These are phyloP conservation scores for Gasterosteus nipponicus DNA, from an alignment of 2,113 vertebrate genomes.

Conservation along the genomic window DNA sequence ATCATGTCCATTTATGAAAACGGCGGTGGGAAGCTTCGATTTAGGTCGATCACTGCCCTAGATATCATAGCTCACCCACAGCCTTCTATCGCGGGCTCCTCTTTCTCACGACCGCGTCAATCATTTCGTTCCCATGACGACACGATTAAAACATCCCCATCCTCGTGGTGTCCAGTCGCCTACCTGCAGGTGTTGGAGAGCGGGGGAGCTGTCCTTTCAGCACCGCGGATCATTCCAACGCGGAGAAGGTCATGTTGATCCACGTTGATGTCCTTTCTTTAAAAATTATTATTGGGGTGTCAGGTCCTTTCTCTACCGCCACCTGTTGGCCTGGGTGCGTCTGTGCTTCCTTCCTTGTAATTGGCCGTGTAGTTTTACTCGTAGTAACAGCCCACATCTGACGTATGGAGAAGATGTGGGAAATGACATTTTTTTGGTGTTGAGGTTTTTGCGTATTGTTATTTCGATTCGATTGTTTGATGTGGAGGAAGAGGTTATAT, in stretches of 20 bases:
- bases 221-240: conserved; percentile 66
- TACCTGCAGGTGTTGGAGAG: conserved; percentile 72
- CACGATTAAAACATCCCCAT: neutral
- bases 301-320: conserved; percentile 63
- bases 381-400: neutral
- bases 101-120: conserved; percentile 21
- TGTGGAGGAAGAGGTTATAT: neutral
- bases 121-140: conserved; percentile 25
- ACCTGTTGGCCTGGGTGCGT: conserved; percentile 76
- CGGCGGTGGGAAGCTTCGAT: neutral
- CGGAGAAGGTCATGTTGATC: conserved; percentile 38
- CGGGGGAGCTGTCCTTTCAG: conserved; percentile 74
- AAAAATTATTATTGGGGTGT: conserved; percentile 12
- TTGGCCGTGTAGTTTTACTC: neutral
- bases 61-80: conserved; percentile 1
- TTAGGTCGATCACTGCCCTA: neutral
- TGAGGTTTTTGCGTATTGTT: neutral
- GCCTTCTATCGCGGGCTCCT: neutral
- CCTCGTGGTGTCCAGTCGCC: neutral
- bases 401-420: neutral
- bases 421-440: neutral
- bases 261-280: conserved; percentile 4
- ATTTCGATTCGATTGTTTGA: neutral
- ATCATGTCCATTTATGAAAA: neutral
- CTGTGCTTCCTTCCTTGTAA: neutral